Percentiles rank a stretch among this genome's conserved stretches.
These are phyloP conservation scores for Thereuonema tuberculata DNA, from an alignment of 1,140 invertebrate species.

Conservation along the genomic window DNA sequence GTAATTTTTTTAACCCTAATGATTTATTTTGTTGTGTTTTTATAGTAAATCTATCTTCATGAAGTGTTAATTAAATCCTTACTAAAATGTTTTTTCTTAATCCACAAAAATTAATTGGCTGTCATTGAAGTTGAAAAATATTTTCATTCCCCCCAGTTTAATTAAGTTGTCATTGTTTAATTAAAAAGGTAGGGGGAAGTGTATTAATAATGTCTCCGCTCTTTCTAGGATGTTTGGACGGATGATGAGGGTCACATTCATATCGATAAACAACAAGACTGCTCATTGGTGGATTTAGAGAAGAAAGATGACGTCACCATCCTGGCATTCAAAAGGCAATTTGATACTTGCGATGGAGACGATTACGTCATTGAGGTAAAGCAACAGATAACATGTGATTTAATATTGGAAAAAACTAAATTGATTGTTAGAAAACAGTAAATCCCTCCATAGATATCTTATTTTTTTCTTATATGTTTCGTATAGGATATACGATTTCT, in stretches of 20 bases:
- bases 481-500: not conserved
- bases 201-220: not conserved
- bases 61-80: too few species aligned
- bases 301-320: slow-evolving; percentile 41
- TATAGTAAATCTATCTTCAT: too few species aligned
- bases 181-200: too few species aligned
- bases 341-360: slow-evolving; percentile 78
- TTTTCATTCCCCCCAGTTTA: too few species aligned
- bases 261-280: slow-evolving; percentile 64
- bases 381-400: too few species aligned
- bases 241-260: slow-evolving; percentile 48
- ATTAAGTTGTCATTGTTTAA: too few species aligned
- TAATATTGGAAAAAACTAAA: too few species aligned
- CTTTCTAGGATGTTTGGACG: slow-evolving; percentile 57
- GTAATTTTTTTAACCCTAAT: too few species aligned
- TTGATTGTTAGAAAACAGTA: not conserved
- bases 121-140: too few species aligned
- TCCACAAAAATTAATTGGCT: too few species aligned
- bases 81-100: too few species aligned
- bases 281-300: slow-evolving; percentile 44
- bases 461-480: not conserved
- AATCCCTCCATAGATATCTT: not conserved
- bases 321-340: slow-evolving; percentile 62
- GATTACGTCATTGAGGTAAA: slow-evolving; percentile 78
- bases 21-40: too few species aligned